These are phyloP conservation scores for Electrophaes corylata DNA, from an alignment of 2,888 invertebrate genomes.

Conservation along the genomic window DNA sequence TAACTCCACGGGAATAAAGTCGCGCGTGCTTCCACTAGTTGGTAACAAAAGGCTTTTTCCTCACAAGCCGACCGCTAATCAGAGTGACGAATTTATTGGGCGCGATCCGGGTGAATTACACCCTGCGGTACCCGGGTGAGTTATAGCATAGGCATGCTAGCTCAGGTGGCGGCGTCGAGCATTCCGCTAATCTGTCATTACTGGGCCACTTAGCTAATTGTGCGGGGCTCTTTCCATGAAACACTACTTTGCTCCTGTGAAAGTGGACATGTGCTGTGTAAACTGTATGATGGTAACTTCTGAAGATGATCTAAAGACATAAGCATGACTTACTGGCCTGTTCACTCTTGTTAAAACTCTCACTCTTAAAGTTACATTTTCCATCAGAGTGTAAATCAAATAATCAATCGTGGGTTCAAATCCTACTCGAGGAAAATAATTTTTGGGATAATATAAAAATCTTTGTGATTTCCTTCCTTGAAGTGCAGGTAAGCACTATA, in stretches of 20 bases:
- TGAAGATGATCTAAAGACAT: background rate
- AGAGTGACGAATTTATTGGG: slow-evolving; percentile 80
- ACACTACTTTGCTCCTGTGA: background rate
- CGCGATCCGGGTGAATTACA: slow-evolving; percentile 70
- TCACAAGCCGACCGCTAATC: slow-evolving; percentile 58
- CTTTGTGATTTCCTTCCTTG: too few relatives aligned
- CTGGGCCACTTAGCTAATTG: slow-evolving; percentile 69
- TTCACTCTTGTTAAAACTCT: too few relatives aligned
- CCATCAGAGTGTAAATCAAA: too few relatives aligned
- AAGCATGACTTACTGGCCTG: too few relatives aligned
- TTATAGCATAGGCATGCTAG: slow-evolving; percentile 73
- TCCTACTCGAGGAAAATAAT: too few relatives aligned
- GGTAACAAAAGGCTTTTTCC: slow-evolving; percentile 37
- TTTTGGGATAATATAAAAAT: too few relatives aligned
- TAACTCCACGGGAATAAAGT: too few relatives aligned
- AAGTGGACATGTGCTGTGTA: background rate
- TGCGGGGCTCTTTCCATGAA: slow-evolving; percentile 8
- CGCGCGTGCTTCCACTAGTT: background rate
- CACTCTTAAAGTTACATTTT: too few relatives aligned
- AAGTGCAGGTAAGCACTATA: too few relatives aligned
- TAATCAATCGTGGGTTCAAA: too few relatives aligned
- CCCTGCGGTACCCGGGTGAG: slow-evolving; percentile 55
- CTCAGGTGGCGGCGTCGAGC: slow-evolving; percentile 52
- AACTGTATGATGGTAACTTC: background rate
- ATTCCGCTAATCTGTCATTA: slow-evolving; percentile 75